Conservation (phyloP, 1,140 invertebrate genomes). For the Linepithema humile region DNA sequence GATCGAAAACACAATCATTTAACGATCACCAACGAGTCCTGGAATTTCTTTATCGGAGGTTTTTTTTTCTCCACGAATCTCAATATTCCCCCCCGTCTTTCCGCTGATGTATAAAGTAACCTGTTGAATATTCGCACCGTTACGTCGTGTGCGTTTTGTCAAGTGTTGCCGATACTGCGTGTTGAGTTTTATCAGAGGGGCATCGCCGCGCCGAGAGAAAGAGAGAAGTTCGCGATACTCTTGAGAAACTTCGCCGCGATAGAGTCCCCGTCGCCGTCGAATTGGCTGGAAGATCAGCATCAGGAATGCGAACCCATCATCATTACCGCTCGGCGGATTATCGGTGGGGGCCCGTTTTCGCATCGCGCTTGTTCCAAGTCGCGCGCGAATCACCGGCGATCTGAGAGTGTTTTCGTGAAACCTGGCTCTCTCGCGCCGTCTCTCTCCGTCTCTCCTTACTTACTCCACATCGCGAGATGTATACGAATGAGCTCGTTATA, state of each 20-base stretch:
- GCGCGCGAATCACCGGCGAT: slow-evolving; percentile 10
- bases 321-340: slow-evolving; percentile 55
- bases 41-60: slow-evolving; percentile 5
- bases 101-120: slow-evolving; percentile 11
- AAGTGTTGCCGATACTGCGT: not conserved
- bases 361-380: slow-evolving; percentile 36
- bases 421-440: not conserved
- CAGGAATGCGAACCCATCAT: slow-evolving; percentile 62
- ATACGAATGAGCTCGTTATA: slow-evolving; percentile 56
- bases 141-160: not conserved
- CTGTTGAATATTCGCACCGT: slow-evolving; percentile 29
- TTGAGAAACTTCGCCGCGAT: not conserved
- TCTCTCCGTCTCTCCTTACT: slow-evolving; percentile 1
- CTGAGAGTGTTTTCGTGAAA: slow-evolving; percentile 42
- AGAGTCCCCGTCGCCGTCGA: slow-evolving; percentile 30
- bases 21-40: not conserved
- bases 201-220: too few species aligned
- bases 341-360: slow-evolving; percentile 51
- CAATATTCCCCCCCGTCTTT: not conserved
- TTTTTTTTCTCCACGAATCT: not conserved
- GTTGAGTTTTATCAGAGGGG: slow-evolving; percentile 15
- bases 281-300: slow-evolving; percentile 38
- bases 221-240: not conserved
- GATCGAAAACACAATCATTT: slow-evolving; percentile 23
- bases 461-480: slow-evolving; percentile 46